Evolutionary conservation across 2,113 vertebrate species (phyloP), one percentile per base, ranked within the genome.

Genomic region (Haemorhous mexicanus): DNA sequence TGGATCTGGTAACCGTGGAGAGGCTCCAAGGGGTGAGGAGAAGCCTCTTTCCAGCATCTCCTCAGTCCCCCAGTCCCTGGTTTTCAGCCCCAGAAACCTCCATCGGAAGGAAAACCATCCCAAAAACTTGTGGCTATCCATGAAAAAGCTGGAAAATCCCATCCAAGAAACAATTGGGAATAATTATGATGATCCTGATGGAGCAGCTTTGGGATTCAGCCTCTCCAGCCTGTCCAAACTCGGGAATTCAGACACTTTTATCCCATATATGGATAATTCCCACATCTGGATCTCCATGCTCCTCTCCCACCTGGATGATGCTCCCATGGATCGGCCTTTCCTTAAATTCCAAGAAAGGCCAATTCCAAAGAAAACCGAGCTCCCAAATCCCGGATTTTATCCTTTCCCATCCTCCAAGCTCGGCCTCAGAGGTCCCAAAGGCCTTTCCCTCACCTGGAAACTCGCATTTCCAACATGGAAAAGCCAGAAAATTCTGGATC

Each of bases 151-250:
- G 81, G 81, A 27, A 73, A 63, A 73, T 14, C 39, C 47, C 39
- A 37, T 7, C 17, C 21, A 7, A 46, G 47, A 33, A 33, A 33
- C 14, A 33, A 22, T 0, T 2, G 11, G 7, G 27, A 14, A 27
- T 5, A 2, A 44, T 53, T 62, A 1, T 33, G 47, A 32, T 0
- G 0, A 72, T 27, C 27, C 8, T 1, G 0, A 18, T 1, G 23
- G 33, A 75, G 28, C 13, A 58, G 27, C 30, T 77, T 53, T 44
- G 66, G 61, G 68, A 84, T 69, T 53, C 62, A 33, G 22, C 55
- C 19, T 61, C 75, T 35, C 7, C 35, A 16, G 39, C 33, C 9
- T 10, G 17, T 13, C 67, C 44, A 27, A 6, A 69, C 10, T 13
- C 15, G 10, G 46, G 47, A 32, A 37, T 28, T 23, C 10, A 3